Evolutionary conservation across 2,797 vertebrate genomes (phyloP).

Genomic region (Eurystomus glaucurus): DNA sequence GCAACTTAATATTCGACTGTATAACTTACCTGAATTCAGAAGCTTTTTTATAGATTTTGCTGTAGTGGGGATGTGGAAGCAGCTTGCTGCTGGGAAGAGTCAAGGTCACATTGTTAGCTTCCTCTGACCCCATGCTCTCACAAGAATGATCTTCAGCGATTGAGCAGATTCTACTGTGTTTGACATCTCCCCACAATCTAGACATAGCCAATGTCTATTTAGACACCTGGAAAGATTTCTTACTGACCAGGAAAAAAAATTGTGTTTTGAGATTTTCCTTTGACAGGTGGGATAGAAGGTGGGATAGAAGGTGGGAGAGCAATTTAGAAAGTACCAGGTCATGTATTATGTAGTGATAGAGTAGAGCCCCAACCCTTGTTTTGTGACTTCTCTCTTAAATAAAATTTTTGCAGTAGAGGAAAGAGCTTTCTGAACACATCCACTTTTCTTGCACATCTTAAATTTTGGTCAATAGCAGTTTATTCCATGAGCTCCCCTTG

Average conservation of each 20-base stretch:
- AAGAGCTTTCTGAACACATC: neutral
- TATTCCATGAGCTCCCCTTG: neutral
- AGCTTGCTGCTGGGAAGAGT: neutral
- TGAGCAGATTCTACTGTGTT: too few species aligned
- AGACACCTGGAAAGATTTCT: neutral
- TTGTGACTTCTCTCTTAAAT: neutral
- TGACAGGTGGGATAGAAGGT: neutral
- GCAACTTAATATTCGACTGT: neutral
- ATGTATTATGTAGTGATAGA: rapidly evolving
- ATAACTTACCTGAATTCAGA: neutral
- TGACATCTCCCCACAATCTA: neutral
- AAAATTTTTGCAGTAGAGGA: neutral
- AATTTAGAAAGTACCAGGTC: neutral
- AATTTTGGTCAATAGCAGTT: neutral
- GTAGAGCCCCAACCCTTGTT: neutral
- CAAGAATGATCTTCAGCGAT: neutral
- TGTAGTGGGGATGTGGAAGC: neutral
- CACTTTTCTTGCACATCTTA: neutral
- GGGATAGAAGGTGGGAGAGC: neutral
- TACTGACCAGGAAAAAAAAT: neutral
- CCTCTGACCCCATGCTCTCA: rapidly evolving
- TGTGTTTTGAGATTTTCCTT: neutral
- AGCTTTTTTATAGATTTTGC: neutral
- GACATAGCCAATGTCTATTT: rapidly evolving
- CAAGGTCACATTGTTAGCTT: neutral